These are phyloP conservation scores for Pristionchus japonicus DNA, from an alignment of 2,888 invertebrate genomes.

Conservation along the genomic window DNA sequence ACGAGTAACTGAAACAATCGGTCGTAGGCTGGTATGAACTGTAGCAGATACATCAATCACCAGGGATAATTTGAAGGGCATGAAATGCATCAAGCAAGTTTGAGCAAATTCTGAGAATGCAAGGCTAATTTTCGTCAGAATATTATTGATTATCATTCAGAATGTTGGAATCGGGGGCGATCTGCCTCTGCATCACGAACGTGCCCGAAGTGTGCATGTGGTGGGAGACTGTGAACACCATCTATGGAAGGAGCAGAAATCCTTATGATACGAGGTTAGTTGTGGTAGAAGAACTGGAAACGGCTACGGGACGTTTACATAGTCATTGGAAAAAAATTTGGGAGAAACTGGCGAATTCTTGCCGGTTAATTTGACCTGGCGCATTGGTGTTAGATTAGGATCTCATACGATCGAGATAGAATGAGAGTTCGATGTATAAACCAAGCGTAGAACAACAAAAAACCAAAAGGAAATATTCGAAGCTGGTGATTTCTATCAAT, in stretches of 20 bases:
- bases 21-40: too few species aligned
- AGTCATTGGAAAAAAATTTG: too few species aligned
- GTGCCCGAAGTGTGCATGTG: constrained; percentile 85
- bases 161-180: constrained; percentile 65
- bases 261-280: constrained; percentile 60
- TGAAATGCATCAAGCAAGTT: too few species aligned
- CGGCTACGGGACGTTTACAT: too few species aligned
- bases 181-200: constrained; percentile 86
- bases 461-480: too few species aligned
- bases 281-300: not conserved
- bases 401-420: not conserved
- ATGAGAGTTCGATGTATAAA: not conserved
- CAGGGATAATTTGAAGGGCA: too few species aligned
- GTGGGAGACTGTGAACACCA: constrained; percentile 85
- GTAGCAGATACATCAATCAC: not conserved
- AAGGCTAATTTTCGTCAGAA: not conserved
- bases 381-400: not conserved
- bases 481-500: too few species aligned
- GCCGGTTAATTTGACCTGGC: not conserved
- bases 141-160: constrained; percentile 42
- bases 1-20: not conserved
- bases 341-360: too few species aligned
- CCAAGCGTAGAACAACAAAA: too few species aligned
- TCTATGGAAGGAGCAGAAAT: constrained; percentile 83
- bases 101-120: too few species aligned